These are phyloP conservation scores for Coregonus clupeaformis DNA, from an alignment of 2,113 vertebrate genomes.

Conservation along the genomic window DNA sequence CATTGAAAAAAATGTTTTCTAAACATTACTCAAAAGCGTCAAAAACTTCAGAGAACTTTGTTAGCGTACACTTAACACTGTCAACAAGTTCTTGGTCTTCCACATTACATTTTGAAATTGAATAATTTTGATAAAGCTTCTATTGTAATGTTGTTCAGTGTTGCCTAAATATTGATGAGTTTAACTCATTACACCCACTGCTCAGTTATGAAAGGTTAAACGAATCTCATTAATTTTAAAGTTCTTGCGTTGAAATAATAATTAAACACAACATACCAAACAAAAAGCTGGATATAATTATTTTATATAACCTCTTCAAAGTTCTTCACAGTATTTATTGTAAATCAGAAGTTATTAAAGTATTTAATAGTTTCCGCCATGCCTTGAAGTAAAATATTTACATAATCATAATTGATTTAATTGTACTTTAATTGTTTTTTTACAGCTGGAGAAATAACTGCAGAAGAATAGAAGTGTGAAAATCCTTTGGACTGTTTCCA, in stretches of 20 bases:
- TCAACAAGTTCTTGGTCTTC: neutral
- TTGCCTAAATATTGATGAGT: conserved; percentile 8
- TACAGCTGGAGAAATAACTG: neutral
- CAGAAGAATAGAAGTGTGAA: neutral
- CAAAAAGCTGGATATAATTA: neutral
- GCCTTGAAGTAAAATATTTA: neutral
- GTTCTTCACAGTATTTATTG: neutral
- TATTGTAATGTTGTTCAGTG: neutral
- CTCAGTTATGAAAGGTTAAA: conserved; percentile 4
- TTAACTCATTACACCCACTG: neutral
- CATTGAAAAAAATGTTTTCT: neutral
- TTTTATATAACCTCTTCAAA: conserved; percentile 1
- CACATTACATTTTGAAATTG: neutral
- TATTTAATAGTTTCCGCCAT: neutral
- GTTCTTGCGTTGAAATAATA: neutral
- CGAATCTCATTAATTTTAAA: conserved; percentile 3
- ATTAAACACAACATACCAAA: neutral
- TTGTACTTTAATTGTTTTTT: neutral
- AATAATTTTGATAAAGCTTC: neutral
- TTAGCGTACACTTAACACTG: neutral
- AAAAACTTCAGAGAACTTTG: neutral
- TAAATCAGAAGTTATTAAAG: neutral
- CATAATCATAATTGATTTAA: neutral
- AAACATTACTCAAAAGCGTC: neutral
- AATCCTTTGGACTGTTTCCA: conserved; percentile 5